These are phyloP conservation scores for Macrostomum lignano DNA, from an alignment of 1,140 invertebrate genomes.

Conservation along the genomic window DNA sequence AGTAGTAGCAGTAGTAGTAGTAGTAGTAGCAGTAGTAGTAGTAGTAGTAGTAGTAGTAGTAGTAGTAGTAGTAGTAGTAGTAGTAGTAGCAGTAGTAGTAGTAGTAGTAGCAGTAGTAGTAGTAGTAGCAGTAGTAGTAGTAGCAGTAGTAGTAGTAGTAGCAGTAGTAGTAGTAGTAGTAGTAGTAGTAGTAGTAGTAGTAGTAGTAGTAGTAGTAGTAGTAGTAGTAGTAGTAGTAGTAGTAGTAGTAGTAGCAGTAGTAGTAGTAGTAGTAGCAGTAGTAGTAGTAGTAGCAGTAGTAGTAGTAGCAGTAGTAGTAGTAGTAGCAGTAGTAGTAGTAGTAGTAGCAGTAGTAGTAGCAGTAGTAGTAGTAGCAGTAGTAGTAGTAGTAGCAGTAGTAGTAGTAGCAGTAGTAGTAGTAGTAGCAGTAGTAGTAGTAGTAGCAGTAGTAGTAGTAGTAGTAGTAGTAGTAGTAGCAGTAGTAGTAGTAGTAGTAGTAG, in stretches of 20 bases:
- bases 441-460: background rate
- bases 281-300: constrained; percentile 5
- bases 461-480: constrained; percentile 5
- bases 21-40: constrained; percentile 5
- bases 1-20: constrained; percentile 6
- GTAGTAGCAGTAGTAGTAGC: constrained; percentile 5
- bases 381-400: constrained; percentile 5
- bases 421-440: constrained; percentile 4
- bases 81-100: constrained; percentile 5
- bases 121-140: constrained; percentile 5
- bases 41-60: constrained; percentile 5
- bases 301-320: constrained; percentile 6
- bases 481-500: constrained; percentile 5
- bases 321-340: constrained; percentile 5
- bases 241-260: constrained; percentile 5
- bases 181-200: background rate
- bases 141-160: constrained; percentile 5
- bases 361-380: constrained; percentile 5
- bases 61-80: constrained; percentile 1
- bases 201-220: constrained; percentile 4
- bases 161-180: constrained; percentile 5
- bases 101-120: constrained; percentile 5
- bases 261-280: constrained; percentile 5
- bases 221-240: constrained; percentile 5
- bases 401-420: background rate